Evolutionary conservation across 2,888 invertebrate genomes (phyloP).

Genomic region (Panorpa germanica): DNA sequence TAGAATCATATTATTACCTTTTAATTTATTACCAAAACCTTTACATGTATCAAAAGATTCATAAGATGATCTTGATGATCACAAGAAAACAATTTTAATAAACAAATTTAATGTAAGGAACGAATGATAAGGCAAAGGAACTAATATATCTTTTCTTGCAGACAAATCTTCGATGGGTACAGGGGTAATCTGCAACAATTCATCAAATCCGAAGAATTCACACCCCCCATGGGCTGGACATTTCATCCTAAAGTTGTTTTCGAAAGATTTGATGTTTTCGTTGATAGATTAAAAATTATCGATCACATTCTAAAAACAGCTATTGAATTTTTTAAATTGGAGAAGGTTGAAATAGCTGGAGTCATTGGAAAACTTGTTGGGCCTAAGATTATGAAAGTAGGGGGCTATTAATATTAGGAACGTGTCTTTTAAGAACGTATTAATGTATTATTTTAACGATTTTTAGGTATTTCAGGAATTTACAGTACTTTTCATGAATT

Average conservation of each 20-base stretch:
- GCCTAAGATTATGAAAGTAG: too few species aligned
- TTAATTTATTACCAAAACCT: too few species aligned
- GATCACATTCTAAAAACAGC: constrained; percentile 54
- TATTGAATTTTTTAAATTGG: constrained; percentile 67
- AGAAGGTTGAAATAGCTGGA: constrained; percentile 66
- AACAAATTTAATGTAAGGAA: too few species aligned
- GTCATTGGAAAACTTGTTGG: too few species aligned
- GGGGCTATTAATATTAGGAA: too few species aligned
- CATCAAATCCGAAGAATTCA: too few species aligned
- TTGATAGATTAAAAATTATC: constrained; percentile 41
- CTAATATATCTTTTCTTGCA: constrained; percentile 14
- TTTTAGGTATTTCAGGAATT: constrained; percentile 4
- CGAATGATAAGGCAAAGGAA: too few species aligned
- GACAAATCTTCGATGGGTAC: constrained; percentile 27
- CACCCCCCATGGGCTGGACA: constrained; percentile 48
- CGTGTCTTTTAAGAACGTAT: too few species aligned
- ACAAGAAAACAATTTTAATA: constrained; percentile 9
- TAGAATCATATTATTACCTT: too few species aligned
- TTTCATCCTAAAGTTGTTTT: constrained; percentile 58
- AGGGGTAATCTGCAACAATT: constrained; percentile 25
- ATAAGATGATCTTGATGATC: constrained; percentile 5
- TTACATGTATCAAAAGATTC: too few species aligned
- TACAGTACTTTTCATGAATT: constrained; percentile 18
- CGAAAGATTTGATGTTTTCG: constrained; percentile 40
- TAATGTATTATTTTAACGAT: too few species aligned